Evolutionary conservation across 1,140 invertebrate species (phyloP).

Genomic region (Eriocheir sinensis): DNA sequence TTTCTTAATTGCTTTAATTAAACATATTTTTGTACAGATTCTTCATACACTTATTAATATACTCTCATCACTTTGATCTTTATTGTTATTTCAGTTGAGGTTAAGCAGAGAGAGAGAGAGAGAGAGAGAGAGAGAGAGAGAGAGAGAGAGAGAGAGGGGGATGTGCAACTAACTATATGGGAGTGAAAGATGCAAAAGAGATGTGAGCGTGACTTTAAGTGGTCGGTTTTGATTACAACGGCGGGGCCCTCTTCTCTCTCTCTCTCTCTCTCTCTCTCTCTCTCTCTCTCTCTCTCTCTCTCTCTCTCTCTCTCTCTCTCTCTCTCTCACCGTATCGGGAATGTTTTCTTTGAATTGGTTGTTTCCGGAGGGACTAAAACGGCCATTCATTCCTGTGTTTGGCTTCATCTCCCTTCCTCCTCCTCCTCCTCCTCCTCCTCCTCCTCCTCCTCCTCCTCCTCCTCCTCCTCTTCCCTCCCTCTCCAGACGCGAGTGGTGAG

Average conservation of each 20-base stretch:
- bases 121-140: background rate
- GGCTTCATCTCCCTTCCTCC: background rate
- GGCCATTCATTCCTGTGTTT: constrained; percentile 58
- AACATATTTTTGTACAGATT: no score
- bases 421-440: background rate
- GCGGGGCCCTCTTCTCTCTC: background rate
- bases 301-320: constrained; percentile 63
- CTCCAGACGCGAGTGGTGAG: background rate
- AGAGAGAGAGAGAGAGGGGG: background rate
- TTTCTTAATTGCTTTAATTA: no score
- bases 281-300: constrained; percentile 60
- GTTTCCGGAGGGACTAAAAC: constrained; percentile 42
- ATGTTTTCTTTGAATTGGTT: constrained; percentile 53
- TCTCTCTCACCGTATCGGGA: constrained; percentile 49
- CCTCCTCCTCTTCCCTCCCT: background rate
- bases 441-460: background rate
- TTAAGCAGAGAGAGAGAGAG: no score
- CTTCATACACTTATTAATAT: no score
- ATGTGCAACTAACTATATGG: background rate
- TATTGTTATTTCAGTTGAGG: no score
- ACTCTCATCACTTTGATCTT: no score
- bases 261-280: constrained; percentile 62
- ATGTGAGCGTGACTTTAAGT: background rate
- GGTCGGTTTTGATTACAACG: background rate
- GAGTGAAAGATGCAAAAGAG: background rate